Conservation (phyloP, 2,113 vertebrate species). For the Holacanthus passer region DNA sequence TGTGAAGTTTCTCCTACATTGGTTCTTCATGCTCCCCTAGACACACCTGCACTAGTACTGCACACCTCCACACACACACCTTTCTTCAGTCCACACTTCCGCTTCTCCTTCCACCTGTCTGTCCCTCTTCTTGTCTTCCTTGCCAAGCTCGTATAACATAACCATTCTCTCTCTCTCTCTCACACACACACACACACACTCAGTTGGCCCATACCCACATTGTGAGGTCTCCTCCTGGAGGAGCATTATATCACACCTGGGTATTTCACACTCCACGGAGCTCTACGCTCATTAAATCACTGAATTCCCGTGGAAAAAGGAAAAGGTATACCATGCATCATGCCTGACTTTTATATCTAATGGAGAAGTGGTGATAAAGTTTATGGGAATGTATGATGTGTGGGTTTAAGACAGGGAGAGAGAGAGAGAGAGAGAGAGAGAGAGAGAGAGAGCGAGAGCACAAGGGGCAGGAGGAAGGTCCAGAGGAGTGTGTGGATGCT, state of each 20-base stretch:
- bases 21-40: neutral
- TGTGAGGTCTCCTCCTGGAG: slow-evolving; percentile 26
- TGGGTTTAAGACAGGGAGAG: slow-evolving; percentile 3
- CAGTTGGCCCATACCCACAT: neutral
- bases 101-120: neutral
- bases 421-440: neutral
- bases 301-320: slow-evolving; percentile 58
- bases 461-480: neutral
- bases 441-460: neutral
- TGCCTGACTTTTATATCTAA: slow-evolving; percentile 52
- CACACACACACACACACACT: slow-evolving; percentile 18
- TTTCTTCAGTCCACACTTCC: neutral
- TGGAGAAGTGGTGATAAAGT: slow-evolving; percentile 44
- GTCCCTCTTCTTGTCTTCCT: neutral
- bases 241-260: slow-evolving; percentile 60
- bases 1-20: slow-evolving; percentile 22
- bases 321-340: slow-evolving; percentile 53
- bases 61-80: neutral
- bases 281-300: slow-evolving; percentile 57
- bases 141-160: neutral
- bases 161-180: neutral
- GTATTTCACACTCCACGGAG: slow-evolving; percentile 67
- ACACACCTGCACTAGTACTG: neutral
- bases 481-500: neutral
- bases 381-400: slow-evolving; percentile 27